Evolutionary conservation across 2,888 invertebrate species (phyloP), one percentile per base, ranked within the genome.

Genomic region (Xanthia icteritia): DNA sequence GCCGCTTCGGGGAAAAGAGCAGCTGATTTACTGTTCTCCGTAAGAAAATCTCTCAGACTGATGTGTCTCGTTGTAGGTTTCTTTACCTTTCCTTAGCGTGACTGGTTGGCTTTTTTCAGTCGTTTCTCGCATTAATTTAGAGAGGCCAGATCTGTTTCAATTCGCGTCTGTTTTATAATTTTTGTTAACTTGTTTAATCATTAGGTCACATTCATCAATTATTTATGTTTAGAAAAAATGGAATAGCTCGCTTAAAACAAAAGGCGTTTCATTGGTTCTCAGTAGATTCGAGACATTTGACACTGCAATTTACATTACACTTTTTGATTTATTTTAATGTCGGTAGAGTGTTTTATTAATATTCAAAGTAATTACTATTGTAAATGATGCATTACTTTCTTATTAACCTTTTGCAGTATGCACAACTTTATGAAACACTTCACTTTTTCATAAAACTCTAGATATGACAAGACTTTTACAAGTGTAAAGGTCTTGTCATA

Each of bases 1-100:
- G 91, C 90, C 84, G 82, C 87, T 93, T 91, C 92, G 78, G 77
- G 85, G 91, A 91, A 83, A 78, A 86, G 75, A 91, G 86, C 85
- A 83, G 83, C 86, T 88, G 88, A 89, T 88, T 86, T 81, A 83
- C 82, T 75, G 83, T 86, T 81, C 76, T 51, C 56, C 70, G 76
- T 81, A 83, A 85, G 83, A 86, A 82, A 86, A 79, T 68, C 71
- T 69, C 13, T 69, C 70, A 36, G 63, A 74, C 61, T 70, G 64
- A 74, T 56, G 42, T 73, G 13, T 36, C 56, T 83, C 5, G 67
- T 27, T 51, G 51, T 5, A 36, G 15, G 36, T 77, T 78, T 79
- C 72, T 60, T 65, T 79, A 31, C 56, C 54, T 31, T 56, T 78
- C 56, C 31, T 11, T 68, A 42, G 27, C 31, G 15, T 23, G 56